phyloP scores from a whole-genome alignment of 2,797 vertebrate species.

The Anas georgica region DNA sequence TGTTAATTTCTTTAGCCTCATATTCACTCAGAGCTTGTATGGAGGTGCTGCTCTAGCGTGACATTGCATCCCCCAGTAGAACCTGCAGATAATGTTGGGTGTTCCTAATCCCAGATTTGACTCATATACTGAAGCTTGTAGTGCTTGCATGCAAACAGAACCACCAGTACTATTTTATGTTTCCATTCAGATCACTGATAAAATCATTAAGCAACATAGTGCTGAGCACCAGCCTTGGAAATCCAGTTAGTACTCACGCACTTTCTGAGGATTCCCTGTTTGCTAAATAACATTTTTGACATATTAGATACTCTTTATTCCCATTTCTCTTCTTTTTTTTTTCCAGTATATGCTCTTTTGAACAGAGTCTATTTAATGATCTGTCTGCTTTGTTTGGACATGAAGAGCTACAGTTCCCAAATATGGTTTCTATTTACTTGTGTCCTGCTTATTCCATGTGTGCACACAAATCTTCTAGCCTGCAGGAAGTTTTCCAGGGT shows the following conservation, averaged over 20 bases:
- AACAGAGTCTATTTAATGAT: neutral
- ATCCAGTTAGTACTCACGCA: neutral
- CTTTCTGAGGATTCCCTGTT: neutral
- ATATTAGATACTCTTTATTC: neutral
- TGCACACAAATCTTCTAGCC: neutral
- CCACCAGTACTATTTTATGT: neutral
- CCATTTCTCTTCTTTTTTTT: neutral
- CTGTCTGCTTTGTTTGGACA: constrained; percentile 8
- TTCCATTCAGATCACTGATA: neutral
- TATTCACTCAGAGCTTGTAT: neutral
- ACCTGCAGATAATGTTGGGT: neutral
- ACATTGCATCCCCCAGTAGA: neutral
- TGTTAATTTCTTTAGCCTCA: neutral
- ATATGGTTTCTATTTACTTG: constrained; percentile 5
- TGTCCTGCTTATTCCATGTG: constrained; percentile 1
- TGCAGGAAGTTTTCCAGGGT: neutral
- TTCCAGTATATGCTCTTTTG: neutral
- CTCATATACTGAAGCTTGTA: neutral
- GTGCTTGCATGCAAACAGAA: neutral
- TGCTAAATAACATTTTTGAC: neutral
- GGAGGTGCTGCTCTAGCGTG: neutral
- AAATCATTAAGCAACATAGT: neutral
- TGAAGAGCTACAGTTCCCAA: constrained; percentile 26
- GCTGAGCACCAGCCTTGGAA: neutral
- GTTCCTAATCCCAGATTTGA: neutral